phyloP scores from a whole-genome alignment of 2,888 invertebrate species.

The Schizotus pectinicornis region DNA sequence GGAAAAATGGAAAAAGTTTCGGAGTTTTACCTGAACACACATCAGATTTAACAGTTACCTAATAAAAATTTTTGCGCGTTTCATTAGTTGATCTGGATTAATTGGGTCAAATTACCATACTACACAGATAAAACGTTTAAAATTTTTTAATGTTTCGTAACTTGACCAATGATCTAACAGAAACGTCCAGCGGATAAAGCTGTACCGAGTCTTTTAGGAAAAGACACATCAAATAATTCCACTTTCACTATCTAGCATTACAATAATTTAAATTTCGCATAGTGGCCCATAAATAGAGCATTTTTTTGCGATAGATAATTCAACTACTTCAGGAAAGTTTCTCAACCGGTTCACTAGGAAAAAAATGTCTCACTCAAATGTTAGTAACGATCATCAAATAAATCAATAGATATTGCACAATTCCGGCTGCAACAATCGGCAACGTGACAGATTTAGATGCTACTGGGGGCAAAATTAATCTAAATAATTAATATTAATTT shows the following conservation, averaged over 20 bases:
- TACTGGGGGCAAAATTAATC: neutral
- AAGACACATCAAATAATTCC: neutral
- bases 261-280: neutral
- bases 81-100: too few species aligned
- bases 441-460: constrained; percentile 1
- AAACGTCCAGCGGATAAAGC: neutral
- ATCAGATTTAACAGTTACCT: too few species aligned
- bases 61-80: too few species aligned
- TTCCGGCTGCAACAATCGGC: neutral
- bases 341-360: neutral
- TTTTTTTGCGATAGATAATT: neutral
- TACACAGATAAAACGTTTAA: neutral
- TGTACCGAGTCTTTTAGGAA: neutral
- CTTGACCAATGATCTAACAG: neutral
- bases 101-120: neutral
- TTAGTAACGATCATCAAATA: neutral
- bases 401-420: neutral
- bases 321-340: constrained; percentile 3
- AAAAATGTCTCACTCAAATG: neutral
- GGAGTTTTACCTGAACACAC: too few species aligned
- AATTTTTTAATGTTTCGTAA: constrained; percentile 2
- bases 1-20: too few species aligned
- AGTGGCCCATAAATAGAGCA: neutral
- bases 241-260: constrained; percentile 9
- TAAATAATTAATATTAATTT: neutral